Conservation (phyloP, 2,797 vertebrate species). For the Pangasius sanitwongsei region DNA sequence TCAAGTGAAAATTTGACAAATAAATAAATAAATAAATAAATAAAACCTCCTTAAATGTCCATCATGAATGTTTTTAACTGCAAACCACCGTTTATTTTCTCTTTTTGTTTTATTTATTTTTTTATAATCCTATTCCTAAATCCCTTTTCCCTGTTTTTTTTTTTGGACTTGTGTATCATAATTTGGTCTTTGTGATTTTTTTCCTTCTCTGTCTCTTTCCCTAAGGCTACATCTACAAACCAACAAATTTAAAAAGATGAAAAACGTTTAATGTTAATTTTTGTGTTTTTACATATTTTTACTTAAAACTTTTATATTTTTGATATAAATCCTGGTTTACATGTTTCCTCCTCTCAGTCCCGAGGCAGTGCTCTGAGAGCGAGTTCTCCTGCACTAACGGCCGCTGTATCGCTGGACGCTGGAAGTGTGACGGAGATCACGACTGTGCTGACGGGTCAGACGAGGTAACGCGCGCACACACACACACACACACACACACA, state of each 20-base stretch:
- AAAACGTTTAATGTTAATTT: too few species aligned
- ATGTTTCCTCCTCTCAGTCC: constrained; percentile 72
- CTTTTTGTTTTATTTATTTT: too few species aligned
- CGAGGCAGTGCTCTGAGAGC: constrained; percentile 91
- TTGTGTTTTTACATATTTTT: too few species aligned
- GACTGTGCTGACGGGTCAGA: constrained; percentile 90
- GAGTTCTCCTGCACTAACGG: constrained; percentile 94
- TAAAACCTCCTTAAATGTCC: background rate
- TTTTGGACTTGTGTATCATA: too few species aligned
- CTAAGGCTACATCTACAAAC: too few species aligned
- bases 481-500: constrained; percentile 13
- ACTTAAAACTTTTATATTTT: too few species aligned
- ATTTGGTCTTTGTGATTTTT: too few species aligned
- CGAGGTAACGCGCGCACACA: constrained; percentile 65
- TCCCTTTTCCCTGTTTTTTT: too few species aligned
- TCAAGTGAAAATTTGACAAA: background rate
- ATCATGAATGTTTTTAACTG: background rate
- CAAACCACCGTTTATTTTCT: background rate
- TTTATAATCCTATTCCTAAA: too few species aligned
- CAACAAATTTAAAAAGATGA: too few species aligned
- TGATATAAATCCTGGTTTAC: background rate
- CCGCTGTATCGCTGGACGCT: constrained; percentile 93
- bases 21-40: background rate
- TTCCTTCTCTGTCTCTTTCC: too few species aligned
- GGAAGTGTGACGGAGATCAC: constrained; percentile 95